Conservation (phyloP, 2,888 invertebrate genomes). For the Amitus sp. region DNA sequence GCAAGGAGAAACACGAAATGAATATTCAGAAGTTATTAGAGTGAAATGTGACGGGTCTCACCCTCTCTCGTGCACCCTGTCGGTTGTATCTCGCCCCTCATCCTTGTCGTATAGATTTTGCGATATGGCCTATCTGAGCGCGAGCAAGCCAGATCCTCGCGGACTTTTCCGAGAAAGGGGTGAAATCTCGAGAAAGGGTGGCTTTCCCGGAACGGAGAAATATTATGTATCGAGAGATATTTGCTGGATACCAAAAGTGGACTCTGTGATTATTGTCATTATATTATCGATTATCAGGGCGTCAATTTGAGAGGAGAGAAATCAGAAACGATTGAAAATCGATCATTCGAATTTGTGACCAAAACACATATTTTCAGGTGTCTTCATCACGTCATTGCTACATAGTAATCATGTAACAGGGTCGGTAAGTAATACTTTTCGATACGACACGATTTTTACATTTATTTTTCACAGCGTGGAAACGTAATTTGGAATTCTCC, state of each 20-base stretch:
- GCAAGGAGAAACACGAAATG: slow-evolving; percentile 66
- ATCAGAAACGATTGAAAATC: too few relatives aligned
- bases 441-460: too few relatives aligned
- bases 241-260: slow-evolving; percentile 63
- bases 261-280: slow-evolving; percentile 36
- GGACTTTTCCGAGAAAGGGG: slow-evolving; percentile 50
- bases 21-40: slow-evolving; percentile 67
- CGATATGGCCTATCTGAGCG: slow-evolving; percentile 61
- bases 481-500: too few relatives aligned
- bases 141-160: slow-evolving; percentile 46
- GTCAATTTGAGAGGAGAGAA: too few relatives aligned
- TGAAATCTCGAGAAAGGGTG: slow-evolving; percentile 49
- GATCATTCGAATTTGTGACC: too few relatives aligned
- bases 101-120: slow-evolving; percentile 61
- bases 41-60: slow-evolving; percentile 65
- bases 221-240: slow-evolving; percentile 54
- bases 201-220: slow-evolving; percentile 29
- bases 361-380: too few relatives aligned
- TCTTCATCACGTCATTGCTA: too few relatives aligned
- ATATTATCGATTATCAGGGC: too few relatives aligned
- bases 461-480: too few relatives aligned
- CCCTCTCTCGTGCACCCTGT: slow-evolving; percentile 50
- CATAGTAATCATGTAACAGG: too few relatives aligned
- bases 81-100: slow-evolving; percentile 39
- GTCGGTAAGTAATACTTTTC: too few relatives aligned